A percentile compares a stretch with the other conserved stretches of the same genome.
These are phyloP conservation scores for Dromius quadrimaculatus DNA, from an alignment of 2,888 invertebrate genomes.

Conservation along the genomic window DNA sequence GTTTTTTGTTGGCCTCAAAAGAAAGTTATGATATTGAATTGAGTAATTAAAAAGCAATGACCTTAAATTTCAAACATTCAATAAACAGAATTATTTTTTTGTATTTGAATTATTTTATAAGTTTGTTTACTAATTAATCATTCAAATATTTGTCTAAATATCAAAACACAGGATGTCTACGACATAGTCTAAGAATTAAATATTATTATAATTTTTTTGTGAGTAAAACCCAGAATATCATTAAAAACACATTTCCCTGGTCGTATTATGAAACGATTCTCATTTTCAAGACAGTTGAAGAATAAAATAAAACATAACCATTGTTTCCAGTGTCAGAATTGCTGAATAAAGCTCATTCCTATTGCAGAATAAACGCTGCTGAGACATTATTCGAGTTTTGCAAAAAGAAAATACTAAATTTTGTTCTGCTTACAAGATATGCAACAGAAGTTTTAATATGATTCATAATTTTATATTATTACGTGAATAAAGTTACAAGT, in stretches of 20 bases:
- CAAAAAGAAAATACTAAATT: background rate
- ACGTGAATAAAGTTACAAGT: no score
- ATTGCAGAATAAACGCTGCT: background rate
- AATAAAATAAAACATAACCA: conserved; percentile 21
- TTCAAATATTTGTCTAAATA: no score
- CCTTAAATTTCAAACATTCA: background rate
- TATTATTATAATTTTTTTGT: no score
- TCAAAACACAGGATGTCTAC: no score
- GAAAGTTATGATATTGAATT: conserved; percentile 10
- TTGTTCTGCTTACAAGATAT: background rate
- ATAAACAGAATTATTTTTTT: background rate
- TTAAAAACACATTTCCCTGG: background rate
- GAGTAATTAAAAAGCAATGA: no score
- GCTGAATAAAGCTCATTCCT: conserved; percentile 8
- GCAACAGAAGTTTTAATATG: background rate
- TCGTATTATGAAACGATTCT: conserved; percentile 14
- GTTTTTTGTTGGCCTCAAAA: background rate
- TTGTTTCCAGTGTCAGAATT: conserved; percentile 36
- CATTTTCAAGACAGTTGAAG: conserved; percentile 4
- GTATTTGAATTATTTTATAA: no score
- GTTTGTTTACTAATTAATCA: no score
- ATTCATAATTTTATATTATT: no score
- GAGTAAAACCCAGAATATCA: background rate
- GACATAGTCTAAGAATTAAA: no score
- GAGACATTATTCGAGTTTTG: background rate